These are phyloP conservation scores for Heptranchias perlo DNA, from an alignment of 2,113 vertebrate species.

Conservation along the genomic window DNA sequence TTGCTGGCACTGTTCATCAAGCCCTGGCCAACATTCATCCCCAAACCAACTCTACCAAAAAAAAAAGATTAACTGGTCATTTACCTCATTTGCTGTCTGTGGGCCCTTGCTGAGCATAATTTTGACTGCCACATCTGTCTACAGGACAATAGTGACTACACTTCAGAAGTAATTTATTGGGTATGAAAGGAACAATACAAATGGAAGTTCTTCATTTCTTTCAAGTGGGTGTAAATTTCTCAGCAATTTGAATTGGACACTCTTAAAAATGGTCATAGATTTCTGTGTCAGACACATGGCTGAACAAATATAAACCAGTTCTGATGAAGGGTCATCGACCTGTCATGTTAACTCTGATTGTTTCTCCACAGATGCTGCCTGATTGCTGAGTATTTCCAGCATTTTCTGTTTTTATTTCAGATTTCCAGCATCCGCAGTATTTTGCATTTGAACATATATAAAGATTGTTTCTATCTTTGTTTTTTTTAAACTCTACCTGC, in stretches of 20 bases:
- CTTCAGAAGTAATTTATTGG: not conserved
- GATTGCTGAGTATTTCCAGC: too few species aligned
- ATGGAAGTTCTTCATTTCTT: not conserved
- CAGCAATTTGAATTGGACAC: not conserved
- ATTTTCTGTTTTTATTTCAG: too few species aligned
- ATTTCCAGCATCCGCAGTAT: too few species aligned
- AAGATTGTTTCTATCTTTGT: not conserved
- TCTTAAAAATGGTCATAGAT: not conserved
- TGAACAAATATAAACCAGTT: not conserved
- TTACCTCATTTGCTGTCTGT: not conserved
- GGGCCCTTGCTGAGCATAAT: not conserved
- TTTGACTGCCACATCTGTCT: not conserved
- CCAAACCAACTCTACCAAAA: too few species aligned
- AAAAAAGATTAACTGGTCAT: too few species aligned
- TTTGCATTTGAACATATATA: not conserved
- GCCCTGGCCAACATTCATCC: too few species aligned
- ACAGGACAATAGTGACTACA: not conserved
- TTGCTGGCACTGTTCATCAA: too few species aligned
- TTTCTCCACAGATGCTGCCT: too few species aligned
- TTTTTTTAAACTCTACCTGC: not conserved
- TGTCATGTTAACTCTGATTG: too few species aligned
- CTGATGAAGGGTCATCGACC: too few species aligned
- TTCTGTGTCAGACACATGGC: not conserved
- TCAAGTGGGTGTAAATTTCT: not conserved
- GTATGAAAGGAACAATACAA: not conserved